Base-by-base conservation (phyloP, 2,113 vertebrate genomes). In the Megalops atlanticus region DNA sequence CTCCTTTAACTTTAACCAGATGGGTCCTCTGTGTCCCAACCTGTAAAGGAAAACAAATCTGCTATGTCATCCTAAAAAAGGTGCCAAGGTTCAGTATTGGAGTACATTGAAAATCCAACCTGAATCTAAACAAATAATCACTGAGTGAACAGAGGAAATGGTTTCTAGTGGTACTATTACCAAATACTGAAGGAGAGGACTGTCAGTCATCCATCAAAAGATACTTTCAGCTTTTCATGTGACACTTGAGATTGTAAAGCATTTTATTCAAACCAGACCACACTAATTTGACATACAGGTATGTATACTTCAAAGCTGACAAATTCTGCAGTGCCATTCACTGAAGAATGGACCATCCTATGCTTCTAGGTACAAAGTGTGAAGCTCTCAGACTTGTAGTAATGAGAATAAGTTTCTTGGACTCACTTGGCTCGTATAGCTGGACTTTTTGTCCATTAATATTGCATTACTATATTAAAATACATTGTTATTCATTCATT, bases 321-420 rank as follows among this genome's bases (percentile, higher is more conserved):
- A 86, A 89, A 92, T 90, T 92, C 89, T 88, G 88, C 88, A 90
- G 85, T 83, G 83, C 90, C 77, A 89, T 86, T 83, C 12, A 85
- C 76, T 92, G 91, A 89, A 87, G 49, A 85, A 84, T 85, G 85
- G 79, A 86, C 83, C 86, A 88, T 80, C 79, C 86, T 86, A 89
- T 89, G 88, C 85, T 86, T 87, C 85, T 87, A 68, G 14, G 80
- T 82, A 85, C 88, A 87, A 83, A 81, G 21, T 80, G 78, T 80
- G 38, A 80, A 81, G 85, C 69, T 83, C 35, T 83, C 49, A 54
- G 47, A 49, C 2, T 54, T 54, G 24, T 54, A n/a, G n/a, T n/a
- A n/a, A n/a, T n/a, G n/a, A n/a, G n/a, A n/a, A n/a, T n/a, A n/a
- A n/a, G n/a, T n/a, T n/a, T n/a, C n/a, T n/a, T n/a, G n/a, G n/a